phyloP scores from a whole-genome alignment of 2,888 invertebrate species.

The Sthenelais limicola region DNA sequence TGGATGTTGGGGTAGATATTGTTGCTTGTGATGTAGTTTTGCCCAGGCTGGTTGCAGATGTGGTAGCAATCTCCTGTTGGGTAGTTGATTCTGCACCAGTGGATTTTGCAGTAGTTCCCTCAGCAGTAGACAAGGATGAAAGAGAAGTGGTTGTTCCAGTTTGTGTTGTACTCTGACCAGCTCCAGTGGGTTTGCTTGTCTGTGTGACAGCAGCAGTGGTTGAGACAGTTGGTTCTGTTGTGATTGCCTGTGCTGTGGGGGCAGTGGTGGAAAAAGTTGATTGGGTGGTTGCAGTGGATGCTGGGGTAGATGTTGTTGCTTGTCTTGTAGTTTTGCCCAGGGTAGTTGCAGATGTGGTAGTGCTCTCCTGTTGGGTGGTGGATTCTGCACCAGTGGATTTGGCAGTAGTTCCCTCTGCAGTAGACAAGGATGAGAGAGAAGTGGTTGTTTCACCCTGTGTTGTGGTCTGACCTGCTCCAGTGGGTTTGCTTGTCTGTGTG shows the following conservation, averaged over 20 bases:
- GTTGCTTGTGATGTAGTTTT: too few species aligned
- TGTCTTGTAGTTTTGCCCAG: background rate
- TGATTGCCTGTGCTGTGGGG: too few species aligned
- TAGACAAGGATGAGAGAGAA: too few species aligned
- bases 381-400: background rate
- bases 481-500: background rate
- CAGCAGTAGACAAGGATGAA: background rate
- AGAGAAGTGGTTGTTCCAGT: too few species aligned
- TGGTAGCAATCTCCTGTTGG: too few species aligned
- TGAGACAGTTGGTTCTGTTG: background rate
- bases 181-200: background rate
- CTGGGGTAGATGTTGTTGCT: too few species aligned
- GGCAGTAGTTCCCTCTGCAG: background rate
- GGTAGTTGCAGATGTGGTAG: too few species aligned
- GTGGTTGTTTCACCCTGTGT: too few species aligned
- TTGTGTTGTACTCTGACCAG: too few species aligned
- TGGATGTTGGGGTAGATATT: too few species aligned
- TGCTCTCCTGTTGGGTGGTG: slow-evolving; percentile 6
- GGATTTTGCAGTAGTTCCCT: background rate
- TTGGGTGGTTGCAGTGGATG: too few species aligned
- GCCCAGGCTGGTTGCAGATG: background rate
- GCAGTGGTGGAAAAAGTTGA: too few species aligned
- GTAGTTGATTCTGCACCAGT: background rate
- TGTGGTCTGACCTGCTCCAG: background rate
- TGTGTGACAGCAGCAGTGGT: background rate